phyloP scores from a whole-genome alignment of 2,113 vertebrate species.

The Heloderma charlesbogerti region DNA sequence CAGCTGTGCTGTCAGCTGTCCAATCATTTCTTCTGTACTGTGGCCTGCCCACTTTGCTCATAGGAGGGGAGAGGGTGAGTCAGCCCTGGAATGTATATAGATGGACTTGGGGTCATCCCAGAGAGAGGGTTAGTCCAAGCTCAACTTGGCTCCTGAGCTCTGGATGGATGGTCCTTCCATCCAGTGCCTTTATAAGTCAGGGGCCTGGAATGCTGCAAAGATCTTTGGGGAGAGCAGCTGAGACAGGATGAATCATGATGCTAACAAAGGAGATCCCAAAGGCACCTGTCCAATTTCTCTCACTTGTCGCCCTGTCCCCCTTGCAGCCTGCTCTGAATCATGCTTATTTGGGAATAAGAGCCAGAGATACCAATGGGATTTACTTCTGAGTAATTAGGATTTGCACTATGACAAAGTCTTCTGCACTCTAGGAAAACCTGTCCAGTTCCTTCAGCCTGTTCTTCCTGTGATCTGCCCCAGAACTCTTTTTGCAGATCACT shows the following conservation, averaged over 20 bases:
- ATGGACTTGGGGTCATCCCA: neutral
- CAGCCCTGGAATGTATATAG: neutral
- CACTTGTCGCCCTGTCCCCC: neutral
- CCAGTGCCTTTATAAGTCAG: neutral
- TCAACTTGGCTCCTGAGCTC: neutral
- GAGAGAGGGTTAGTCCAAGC: neutral
- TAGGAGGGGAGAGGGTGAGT: conserved; percentile 19
- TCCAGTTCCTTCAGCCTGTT: neutral
- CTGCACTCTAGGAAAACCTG: neutral
- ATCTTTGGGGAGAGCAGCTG: neutral
- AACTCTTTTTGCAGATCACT: neutral
- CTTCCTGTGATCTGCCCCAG: neutral
- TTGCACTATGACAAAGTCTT: neutral
- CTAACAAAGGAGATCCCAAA: neutral
- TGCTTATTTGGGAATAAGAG: neutral
- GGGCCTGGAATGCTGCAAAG: neutral
- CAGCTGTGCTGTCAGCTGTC: conserved; percentile 39
- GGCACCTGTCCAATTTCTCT: neutral
- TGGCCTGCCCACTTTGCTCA: rapidly evolving
- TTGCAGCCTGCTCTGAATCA: neutral
- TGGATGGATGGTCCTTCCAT: neutral
- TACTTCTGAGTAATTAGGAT: neutral
- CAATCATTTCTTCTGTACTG: conserved; percentile 20
- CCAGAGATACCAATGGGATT: neutral
- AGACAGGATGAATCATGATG: neutral